Evolutionary conservation across 2,113 vertebrate genomes (phyloP), one percentile per base, ranked within the genome.

Genomic region (Fulica atra): DNA sequence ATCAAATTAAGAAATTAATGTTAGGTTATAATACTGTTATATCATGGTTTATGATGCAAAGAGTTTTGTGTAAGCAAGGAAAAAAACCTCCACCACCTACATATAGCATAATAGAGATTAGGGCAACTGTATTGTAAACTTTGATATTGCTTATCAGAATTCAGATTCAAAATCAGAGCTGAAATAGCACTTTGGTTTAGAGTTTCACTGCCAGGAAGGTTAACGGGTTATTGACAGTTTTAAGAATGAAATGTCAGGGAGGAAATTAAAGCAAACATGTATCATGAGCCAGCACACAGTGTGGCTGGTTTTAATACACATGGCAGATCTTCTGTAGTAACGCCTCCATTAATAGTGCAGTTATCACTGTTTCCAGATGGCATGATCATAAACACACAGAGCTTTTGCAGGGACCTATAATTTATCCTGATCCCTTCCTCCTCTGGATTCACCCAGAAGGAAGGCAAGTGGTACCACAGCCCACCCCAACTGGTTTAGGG

Each of bases 281-380:
- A 31, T 92, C 61, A 6, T 76, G n/a, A 93, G 90, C 86, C 92
- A 94, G 72, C 86, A 81, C 80, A 36, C 83, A 96, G 86, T 88
- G 57, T 93, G 93, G 80, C 90, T 96, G 95, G 82, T 94, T 97
- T 95, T 86, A 96, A 97, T 96, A 91, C 88, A 81, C 77, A 54
- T 15, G 0, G 83, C 92, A 82, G 91, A 93, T 84, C 95, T 65
- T 96, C 88, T 92, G 95, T 73, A 90, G 90, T 50, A 84, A 96
- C 31, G 56, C 88, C 93, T 80, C 86, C 92, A 50, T 89, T 93
- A 94, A 91, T 21, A 85, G 93, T 17, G 91, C 80, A 57, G 33
- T 92, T 96, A 65, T 79, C 96, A 76, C 93, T 65, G 72, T 38
- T 96, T 96, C 95, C 96, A 96, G 92, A 96, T 97, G 95, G 76